phyloP scores from a whole-genome alignment of 2,113 vertebrate species.

The Corydoras sp. region DNA sequence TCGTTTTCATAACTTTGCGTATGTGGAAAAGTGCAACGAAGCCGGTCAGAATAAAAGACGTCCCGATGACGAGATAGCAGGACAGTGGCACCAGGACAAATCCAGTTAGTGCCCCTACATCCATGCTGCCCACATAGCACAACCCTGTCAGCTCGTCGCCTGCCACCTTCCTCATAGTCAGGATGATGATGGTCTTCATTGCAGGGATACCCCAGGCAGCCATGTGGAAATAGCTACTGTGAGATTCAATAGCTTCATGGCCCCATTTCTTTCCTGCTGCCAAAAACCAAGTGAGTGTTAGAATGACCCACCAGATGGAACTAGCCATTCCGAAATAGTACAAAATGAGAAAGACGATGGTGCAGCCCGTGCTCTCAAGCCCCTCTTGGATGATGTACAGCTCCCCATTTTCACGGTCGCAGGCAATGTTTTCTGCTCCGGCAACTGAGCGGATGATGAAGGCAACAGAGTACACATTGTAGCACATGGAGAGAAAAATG shows the following conservation, averaged over 20 bases:
- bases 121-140: conserved; percentile 92
- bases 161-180: conserved; percentile 93
- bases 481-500: conserved; percentile 98
- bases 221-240: conserved; percentile 97
- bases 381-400: conserved; percentile 94
- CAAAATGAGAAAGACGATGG: conserved; percentile 92
- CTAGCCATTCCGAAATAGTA: conserved; percentile 99
- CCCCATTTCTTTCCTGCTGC: conserved; percentile 97
- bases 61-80: conserved; percentile 89
- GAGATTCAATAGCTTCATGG: conserved; percentile 93
- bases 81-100: conserved; percentile 90
- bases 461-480: conserved; percentile 92
- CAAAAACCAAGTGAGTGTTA: conserved; percentile 97
- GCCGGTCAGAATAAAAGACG: conserved; percentile 93
- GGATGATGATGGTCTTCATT: conserved; percentile 90
- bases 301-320: conserved; percentile 95
- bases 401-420: conserved; percentile 84
- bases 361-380: conserved; percentile 91
- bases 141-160: conserved; percentile 93
- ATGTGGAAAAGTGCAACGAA: conserved; percentile 98
- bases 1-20: conserved; percentile 96
- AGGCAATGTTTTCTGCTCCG: conserved; percentile 88
- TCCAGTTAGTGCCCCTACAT: conserved; percentile 77
- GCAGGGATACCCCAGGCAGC: conserved; percentile 93
- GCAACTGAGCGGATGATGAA: conserved; percentile 93